phyloP scores from a whole-genome alignment of 2,797 vertebrate species.

The Triplophysa bombifrons region DNA sequence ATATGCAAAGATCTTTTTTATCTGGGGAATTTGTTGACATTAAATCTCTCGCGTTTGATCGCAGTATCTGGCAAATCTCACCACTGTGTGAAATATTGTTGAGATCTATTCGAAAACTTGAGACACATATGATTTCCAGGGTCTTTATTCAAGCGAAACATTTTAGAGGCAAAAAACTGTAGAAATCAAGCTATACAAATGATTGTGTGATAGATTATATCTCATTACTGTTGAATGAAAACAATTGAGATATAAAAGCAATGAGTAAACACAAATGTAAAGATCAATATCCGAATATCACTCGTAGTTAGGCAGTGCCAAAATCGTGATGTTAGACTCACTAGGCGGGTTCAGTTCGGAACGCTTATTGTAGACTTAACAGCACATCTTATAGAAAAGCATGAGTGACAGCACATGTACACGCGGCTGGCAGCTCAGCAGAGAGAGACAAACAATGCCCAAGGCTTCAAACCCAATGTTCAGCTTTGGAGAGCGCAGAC shows the following conservation, averaged over 20 bases:
- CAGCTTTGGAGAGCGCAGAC: constrained; percentile 39
- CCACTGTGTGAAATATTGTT: not conserved
- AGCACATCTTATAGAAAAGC: constrained; percentile 14
- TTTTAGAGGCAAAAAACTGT: not conserved
- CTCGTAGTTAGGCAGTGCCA: not conserved
- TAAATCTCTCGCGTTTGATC: not conserved
- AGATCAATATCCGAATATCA: not conserved
- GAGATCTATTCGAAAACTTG: not conserved
- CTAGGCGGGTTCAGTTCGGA: constrained; percentile 18
- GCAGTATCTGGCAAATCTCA: not conserved
- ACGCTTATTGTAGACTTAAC: constrained; percentile 14
- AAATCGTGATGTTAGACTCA: constrained; percentile 21
- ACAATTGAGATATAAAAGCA: not conserved
- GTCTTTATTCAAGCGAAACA: not conserved
- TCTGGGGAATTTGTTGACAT: no score
- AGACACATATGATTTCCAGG: not conserved
- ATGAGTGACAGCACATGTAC: constrained; percentile 46
- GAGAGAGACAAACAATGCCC: constrained; percentile 48
- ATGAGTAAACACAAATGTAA: not conserved
- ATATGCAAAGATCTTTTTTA: no score
- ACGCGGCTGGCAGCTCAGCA: constrained; percentile 42
- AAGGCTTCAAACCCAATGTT: constrained; percentile 50
- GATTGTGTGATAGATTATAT: not conserved
- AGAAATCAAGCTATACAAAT: not conserved
- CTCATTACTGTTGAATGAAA: not conserved